Evolutionary conservation across 1,140 invertebrate genomes (phyloP), one percentile per base, ranked within the genome.

Genomic region (Bombus picipes): DNA sequence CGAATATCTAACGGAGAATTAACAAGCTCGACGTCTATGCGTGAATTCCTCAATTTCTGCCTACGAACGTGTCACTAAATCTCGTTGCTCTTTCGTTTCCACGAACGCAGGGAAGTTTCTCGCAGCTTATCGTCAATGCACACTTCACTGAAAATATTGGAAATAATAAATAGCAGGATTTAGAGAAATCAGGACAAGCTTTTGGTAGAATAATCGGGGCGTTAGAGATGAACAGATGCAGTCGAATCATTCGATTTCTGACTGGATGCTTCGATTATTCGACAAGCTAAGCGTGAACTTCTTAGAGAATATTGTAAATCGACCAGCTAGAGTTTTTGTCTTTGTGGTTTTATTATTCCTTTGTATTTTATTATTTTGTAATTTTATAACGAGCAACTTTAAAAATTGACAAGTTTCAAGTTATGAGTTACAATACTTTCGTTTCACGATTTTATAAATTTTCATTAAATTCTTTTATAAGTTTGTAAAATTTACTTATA

Each of bases 1-100:
- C 34, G n/a, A 66, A 59, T 65, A 70, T 65, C 77, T 59, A 66
- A 66, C 41, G 28, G 28, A 18, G 83, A 34, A 66, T 81, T 85
- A 85, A 81, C 43, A 57, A 12, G 8, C 41, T 13, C 41, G 68
- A 9, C 3, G 41, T 47, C 15, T 18, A 6, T 59, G 71, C 28
- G n/a, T 59, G 34, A 41, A 22, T 65, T 47, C 34, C 28, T 34
- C 22, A 1, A 75, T 37, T 37, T 75, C 37, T 3, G 18, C 22
- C 32, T 15, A 34, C 10, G 39, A 47, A 47, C 41, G 6, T 18
- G n/a, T n/a, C 28, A 10, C n/a, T 3, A 5, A 15, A 34, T 28
- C 43, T 12, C 1, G 37, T 41, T 25, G 13, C 34, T 13, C 25
- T 71, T 71, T 13, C 68, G 34, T 22, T 39, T 8, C 10, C 15